A percentile compares a stretch with the other conserved stretches of the same genome.
These are phyloP conservation scores for Pygocentrus nattereri DNA, from an alignment of 2,797 vertebrate genomes.

Conservation along the genomic window DNA sequence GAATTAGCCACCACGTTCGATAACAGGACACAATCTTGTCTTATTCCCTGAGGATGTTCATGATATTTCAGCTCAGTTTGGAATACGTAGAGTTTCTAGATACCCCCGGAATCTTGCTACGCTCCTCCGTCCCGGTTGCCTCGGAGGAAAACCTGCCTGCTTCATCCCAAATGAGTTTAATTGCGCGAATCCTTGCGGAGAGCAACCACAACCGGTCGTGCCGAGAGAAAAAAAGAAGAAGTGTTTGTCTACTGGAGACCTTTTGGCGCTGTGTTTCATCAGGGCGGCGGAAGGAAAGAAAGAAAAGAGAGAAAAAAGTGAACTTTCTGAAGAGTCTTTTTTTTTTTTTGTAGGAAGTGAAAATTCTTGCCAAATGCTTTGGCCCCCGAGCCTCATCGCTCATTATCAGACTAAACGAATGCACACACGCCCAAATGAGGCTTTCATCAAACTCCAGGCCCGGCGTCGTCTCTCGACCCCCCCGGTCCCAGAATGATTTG, in stretches of 20 bases:
- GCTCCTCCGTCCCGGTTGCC: slow-evolving; percentile 57
- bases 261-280: slow-evolving; percentile 70
- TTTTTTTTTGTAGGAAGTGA: slow-evolving; percentile 85
- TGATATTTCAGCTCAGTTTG: too few species aligned
- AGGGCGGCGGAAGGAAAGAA: slow-evolving; percentile 58
- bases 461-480: slow-evolving; percentile 49
- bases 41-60: too few species aligned
- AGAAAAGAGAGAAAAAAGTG: slow-evolving; percentile 67
- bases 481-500: slow-evolving; percentile 43
- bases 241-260: slow-evolving; percentile 78
- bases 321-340: slow-evolving; percentile 67
- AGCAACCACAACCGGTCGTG: slow-evolving; percentile 81
- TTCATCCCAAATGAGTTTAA: slow-evolving; percentile 85
- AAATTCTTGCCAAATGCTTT: slow-evolving; percentile 84
- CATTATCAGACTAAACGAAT: slow-evolving; percentile 90
- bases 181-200: slow-evolving; percentile 82
- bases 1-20: too few species aligned
- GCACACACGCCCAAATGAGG: slow-evolving; percentile 72
- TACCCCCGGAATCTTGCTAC: neutral
- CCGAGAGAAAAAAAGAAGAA: slow-evolving; percentile 63
- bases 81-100: too few species aligned
- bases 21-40: too few species aligned
- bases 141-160: slow-evolving; percentile 76
- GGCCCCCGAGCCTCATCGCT: slow-evolving; percentile 83
- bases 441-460: slow-evolving; percentile 87